Base-by-base conservation (phyloP, 1,140 invertebrate species). In the Wiebesia pumilae region DNA sequence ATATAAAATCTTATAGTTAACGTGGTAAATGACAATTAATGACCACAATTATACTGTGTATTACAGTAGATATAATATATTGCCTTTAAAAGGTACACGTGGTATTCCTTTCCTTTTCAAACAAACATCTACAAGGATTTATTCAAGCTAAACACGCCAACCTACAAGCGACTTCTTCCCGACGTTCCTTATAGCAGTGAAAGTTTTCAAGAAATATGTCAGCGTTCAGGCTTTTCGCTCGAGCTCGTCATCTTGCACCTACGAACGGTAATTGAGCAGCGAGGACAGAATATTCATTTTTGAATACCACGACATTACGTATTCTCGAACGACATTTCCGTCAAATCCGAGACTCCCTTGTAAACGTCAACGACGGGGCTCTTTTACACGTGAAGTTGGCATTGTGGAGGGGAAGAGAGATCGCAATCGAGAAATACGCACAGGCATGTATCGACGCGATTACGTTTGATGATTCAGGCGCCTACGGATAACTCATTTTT, bases 281-380 rank as follows among this genome's bases (percentile, higher is more conserved):
- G 24, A 12, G 71, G 82, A n/a, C n/a, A 33, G 40, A 71, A 85
- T 85, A 80, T 85, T 81, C 65, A 79, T 78, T 84, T 51, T 79
- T 30, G 58, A 69, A 69, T 38, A 43, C 12, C 16, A 21, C 38
- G 35, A 43, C n/a, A n/a, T n/a, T 35, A 19, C 9, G 0, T 51
- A 27, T 51, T 78, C 4, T 14, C 27, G 24, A 58, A 54, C 71
- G 54, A 65, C 54, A 30, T 73, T 77, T 77, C 33, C 40, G 62
- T 65, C 83, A 67, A 51, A 79, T 79, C 33, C 62, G 33, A 65
- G n/a, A 33, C 24, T n/a, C 75, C 12, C 7, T 27, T 21, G 27
- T 38, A 40, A 81, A 27, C 4, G 58, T 51, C 58, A 19, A 3
- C n/a, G 35, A 67, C 12, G n/a, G 58, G 38, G 12, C 54, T 67